Percentiles rank a stretch among this genome's conserved stretches.
These are phyloP conservation scores for Triplophysa dalaica DNA, from an alignment of 2,113 vertebrate species.

Conservation along the genomic window DNA sequence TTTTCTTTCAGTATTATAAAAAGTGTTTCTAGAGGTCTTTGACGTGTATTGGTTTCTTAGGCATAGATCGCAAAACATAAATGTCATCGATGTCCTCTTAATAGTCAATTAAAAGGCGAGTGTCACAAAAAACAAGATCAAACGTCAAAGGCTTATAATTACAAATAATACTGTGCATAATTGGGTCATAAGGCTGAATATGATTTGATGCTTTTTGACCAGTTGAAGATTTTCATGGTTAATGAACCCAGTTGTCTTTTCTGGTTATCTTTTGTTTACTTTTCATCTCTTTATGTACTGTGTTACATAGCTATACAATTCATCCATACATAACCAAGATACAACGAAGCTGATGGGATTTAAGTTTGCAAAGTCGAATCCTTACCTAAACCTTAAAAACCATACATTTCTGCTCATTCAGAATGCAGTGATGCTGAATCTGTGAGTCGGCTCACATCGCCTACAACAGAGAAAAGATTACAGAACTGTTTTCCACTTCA, in stretches of 20 bases:
- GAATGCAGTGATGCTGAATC: neutral
- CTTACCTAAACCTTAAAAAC: neutral
- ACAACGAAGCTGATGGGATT: neutral
- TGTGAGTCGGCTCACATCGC: neutral
- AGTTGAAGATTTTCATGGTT: neutral
- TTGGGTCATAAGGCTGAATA: neutral
- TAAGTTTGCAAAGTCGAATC: neutral
- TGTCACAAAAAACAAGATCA: too few relatives aligned
- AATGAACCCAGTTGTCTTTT: neutral
- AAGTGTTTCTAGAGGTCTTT: conserved; percentile 19
- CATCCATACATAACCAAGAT: neutral
- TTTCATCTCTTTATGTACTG: neutral
- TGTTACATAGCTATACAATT: too few relatives aligned
- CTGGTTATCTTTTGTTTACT: neutral
- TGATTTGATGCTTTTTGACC: neutral
- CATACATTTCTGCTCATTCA: neutral
- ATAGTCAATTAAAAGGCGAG: too few relatives aligned
- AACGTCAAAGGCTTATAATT: too few relatives aligned
- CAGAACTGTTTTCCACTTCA: conserved; percentile 1
- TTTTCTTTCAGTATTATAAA: conserved; percentile 49
- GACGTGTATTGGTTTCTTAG: neutral
- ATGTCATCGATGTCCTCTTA: neutral
- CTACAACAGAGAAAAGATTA: neutral
- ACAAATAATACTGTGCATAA: too few relatives aligned
- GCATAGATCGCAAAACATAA: neutral